These are phyloP conservation scores for Emmelina monodactyla DNA, from an alignment of 2,888 invertebrate species.

Conservation along the genomic window DNA sequence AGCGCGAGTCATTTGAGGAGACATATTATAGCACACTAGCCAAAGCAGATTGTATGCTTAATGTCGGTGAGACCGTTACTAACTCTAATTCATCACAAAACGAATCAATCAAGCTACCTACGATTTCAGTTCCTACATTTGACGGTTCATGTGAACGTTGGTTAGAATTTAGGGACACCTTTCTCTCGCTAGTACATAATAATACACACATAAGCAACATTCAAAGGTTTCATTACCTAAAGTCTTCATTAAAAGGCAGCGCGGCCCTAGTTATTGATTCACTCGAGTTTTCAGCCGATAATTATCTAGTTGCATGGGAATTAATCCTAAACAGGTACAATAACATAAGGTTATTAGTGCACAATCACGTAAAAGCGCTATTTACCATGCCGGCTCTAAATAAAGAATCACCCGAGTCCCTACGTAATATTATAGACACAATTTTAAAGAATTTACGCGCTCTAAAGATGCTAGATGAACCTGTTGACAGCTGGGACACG, in stretches of 20 bases:
- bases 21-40: too few species aligned
- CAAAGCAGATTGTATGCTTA: too few species aligned
- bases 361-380: neutral
- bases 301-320: conserved; percentile 1
- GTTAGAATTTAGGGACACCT: neutral
- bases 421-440: neutral
- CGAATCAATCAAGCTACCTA: too few species aligned
- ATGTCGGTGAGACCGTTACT: too few species aligned
- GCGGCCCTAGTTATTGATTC: neutral
- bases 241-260: neutral
- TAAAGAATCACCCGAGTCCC: neutral
- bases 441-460: neutral
- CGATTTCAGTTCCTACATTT: neutral
- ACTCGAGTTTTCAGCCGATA: conserved; percentile 1
- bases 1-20: too few species aligned
- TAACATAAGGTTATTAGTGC: neutral
- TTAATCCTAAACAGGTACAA: neutral
- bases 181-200: neutral
- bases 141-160: neutral
- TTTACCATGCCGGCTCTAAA: neutral
- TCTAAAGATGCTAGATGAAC: neutral
- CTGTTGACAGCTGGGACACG: neutral
- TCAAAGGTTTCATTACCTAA: neutral
- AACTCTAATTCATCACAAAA: too few species aligned
- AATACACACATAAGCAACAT: neutral